Base-by-base conservation (phyloP, 2,888 invertebrate species). In the Busseola fusca region DNA sequence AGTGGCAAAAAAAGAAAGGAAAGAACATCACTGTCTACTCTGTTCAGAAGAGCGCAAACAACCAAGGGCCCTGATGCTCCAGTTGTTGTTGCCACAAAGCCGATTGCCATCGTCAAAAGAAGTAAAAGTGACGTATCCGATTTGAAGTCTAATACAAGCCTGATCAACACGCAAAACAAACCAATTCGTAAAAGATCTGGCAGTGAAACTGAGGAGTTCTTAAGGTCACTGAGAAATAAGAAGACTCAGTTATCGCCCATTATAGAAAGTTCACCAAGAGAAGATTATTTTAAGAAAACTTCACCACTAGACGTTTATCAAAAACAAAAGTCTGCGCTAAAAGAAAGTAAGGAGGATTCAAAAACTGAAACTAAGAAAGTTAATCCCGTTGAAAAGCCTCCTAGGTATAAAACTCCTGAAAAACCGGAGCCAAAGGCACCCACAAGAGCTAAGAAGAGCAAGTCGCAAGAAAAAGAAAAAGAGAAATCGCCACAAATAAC, bases 171-270 rank as follows among this genome's bases (percentile, higher is more conserved):
- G 37, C 93, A 95, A 86, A 89, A 91, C 5, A 94, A 95, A 88
- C 93, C 95, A 9, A 92, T 96, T 60, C 93, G 96, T 27, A 97
- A 97, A 90, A 93, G 96, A 85, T 94, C 96, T 70, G 96, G 96
- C 62, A 96, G 96, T 88, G 96, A 97, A 89, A 96, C 96, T 82
- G 97, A 97, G 85, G 96, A 96, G 82, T 96, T 96, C 78, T 89
- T 96, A 16, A 96, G 96, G 81, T 96, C 96, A 3, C 91, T 94
- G 34, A 92, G 94, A 81, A 96, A 96, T 70, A 96, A 96, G 81
- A 97, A 97, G 87, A 95, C 97, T 72, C 98, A 97, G 87, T 89
- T 98, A 30, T 97, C 98, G 14, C 98, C 98, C 0, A 98, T 98
- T 65, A 98, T 98, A 80, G 98, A 98, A 92, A 97, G 97, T 78